Base-by-base conservation (phyloP, 1,140 invertebrate genomes). In the Periplaneta americana region DNA sequence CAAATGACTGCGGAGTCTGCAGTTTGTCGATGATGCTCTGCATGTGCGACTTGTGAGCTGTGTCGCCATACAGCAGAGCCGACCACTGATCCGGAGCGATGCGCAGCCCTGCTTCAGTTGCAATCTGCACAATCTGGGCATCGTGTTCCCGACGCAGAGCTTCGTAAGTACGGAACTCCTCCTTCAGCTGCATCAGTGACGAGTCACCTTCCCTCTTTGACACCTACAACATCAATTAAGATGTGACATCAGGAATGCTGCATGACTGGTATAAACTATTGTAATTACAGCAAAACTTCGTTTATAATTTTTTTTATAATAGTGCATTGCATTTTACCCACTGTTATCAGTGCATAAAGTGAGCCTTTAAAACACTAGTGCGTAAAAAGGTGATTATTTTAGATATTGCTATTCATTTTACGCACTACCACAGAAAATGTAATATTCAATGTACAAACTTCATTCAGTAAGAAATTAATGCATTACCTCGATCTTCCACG, bases 41-140 rank as follows among this genome's bases (percentile, higher is more conserved):
- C 98, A 99, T 99, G 86, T 99, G 97, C 31, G 97, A 98, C 87
- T 99, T 99, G 86, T 99, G 98, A 28, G 93, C 91, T 0, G 95
- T 94, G 87, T 99, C 98, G 2, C 98, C 98, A 87, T 99, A 99
- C 2, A 99, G 88, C 37, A 99, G 87, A 13, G 97, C 96, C 11
- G 97, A 98, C 98, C 98, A 99, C 86, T 99, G 98, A 86, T 99
- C 98, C 0, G 98, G 98, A 0, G 98, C 97, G 82, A 99, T 99
- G 48, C 98, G 91, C 9, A 99, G 89, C 17, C 98, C 98, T 28
- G 98, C 97, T 89, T 99, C 98, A 0, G 97, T 97, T 0, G 98
- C 98, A 84, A 99, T 99, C 89, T 98, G 96, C 13, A 98, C 96
- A 84, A 98, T 98, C 88, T 99, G 98, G n/a, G 97, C 95, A 88